A percentile compares a stretch with the other conserved stretches of the same genome.
Evolutionary conservation across 1,140 invertebrate genomes (phyloP).

Genomic region (Ganaspis sp.): DNA sequence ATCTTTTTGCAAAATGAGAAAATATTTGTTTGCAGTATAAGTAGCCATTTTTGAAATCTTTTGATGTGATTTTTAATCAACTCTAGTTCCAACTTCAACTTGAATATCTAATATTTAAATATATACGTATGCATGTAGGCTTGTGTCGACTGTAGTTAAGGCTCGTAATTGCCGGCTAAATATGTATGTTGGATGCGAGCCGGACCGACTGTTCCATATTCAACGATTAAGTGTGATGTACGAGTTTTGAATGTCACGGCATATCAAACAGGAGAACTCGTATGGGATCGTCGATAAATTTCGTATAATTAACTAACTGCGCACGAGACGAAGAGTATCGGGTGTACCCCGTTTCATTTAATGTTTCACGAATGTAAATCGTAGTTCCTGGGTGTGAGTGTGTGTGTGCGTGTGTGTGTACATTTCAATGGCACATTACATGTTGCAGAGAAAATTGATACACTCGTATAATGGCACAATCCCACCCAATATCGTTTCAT

Average conservation of each 20-base stretch:
- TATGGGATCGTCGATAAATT: conserved; percentile 64
- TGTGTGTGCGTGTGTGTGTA: conserved; percentile 27
- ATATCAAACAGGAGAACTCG: conserved; percentile 72
- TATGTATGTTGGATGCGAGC: conserved; percentile 63
- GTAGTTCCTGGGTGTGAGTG: conserved; percentile 30
- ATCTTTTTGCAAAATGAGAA: too few relatives aligned
- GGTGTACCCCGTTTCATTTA: conserved; percentile 36
- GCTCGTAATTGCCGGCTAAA: conserved; percentile 67
- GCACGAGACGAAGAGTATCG: conserved; percentile 41
- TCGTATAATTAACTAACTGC: conserved; percentile 63
- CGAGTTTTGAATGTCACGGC: conserved; percentile 71
- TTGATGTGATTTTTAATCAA: too few relatives aligned
- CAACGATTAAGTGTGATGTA: conserved; percentile 73
- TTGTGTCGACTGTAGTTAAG: conserved; percentile 66
- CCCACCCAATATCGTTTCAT: conserved; percentile 38
- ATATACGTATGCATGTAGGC: conserved; percentile 43
- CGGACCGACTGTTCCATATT: conserved; percentile 69
- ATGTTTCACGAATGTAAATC: conserved; percentile 54
- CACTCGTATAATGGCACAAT: conserved; percentile 40
- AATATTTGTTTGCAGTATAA: too few relatives aligned
- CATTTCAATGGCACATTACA: conserved; percentile 12
- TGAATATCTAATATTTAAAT: conserved; percentile 35
- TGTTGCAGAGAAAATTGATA: conserved; percentile 47
- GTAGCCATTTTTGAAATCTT: too few relatives aligned
- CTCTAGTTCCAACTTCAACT: neutral